Percentiles rank a stretch among this genome's conserved stretches.
Evolutionary conservation across 53 echinoderm and acorn worm genomes (phyloP).

Genomic region (Patiria pectinifera): DNA sequence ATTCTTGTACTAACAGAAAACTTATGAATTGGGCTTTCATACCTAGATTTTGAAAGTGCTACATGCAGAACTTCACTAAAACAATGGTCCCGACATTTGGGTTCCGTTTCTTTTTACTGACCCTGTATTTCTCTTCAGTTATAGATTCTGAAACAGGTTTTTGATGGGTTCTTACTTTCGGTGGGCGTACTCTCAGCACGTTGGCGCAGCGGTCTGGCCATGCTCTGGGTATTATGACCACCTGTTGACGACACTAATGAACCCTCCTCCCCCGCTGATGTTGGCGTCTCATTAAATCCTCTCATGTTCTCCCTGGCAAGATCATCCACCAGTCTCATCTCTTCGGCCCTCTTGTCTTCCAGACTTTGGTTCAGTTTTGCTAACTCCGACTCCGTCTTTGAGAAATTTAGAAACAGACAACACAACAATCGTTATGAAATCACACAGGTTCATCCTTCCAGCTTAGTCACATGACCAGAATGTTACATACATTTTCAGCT

Average conservation of each 20-base stretch:
- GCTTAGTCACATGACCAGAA: too few species aligned
- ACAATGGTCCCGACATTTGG: too few species aligned
- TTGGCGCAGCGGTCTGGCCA: neutral
- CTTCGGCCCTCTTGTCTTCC: conserved; percentile 39
- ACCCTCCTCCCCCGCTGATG: neutral
- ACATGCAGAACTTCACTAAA: too few species aligned
- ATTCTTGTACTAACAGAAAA: too few species aligned
- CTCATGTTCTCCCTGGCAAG: conserved; percentile 35
- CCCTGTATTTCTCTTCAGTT: too few species aligned
- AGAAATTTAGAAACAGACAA: neutral
- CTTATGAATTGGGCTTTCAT: too few species aligned
- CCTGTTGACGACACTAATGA: neutral
- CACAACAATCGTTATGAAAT: neutral
- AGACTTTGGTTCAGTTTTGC: conserved; percentile 18
- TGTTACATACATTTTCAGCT: too few species aligned
- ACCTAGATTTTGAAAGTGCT: too few species aligned
- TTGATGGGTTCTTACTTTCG: neutral
- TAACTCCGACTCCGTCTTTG: conserved; percentile 33
- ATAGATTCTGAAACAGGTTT: neutral
- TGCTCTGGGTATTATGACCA: neutral
- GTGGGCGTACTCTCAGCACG: conserved; percentile 21
- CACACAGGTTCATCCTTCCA: too few species aligned
- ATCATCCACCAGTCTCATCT: conserved; percentile 19
- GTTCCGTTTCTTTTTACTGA: too few species aligned
- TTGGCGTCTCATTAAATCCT: conserved; percentile 6